Percentiles rank a stretch among this genome's conserved stretches.
phyloP scores from a whole-genome alignment of 2,888 invertebrate genomes.

The Microplitis manilae region DNA sequence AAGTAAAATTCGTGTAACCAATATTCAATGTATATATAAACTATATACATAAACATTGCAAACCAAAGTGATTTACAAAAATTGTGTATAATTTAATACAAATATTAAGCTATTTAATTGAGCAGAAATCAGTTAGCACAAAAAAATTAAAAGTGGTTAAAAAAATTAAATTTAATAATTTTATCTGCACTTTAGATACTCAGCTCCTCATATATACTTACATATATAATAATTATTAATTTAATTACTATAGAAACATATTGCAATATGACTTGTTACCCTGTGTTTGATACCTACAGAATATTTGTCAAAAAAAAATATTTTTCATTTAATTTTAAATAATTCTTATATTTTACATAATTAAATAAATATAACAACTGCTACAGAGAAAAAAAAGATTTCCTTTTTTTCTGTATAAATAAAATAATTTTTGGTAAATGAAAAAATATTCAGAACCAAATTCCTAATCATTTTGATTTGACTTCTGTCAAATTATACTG shows the following conservation, averaged over 20 bases:
- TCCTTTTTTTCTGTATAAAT: too few relatives aligned
- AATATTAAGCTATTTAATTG: neutral
- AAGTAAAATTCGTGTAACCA: too few relatives aligned
- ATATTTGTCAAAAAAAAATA: conserved; percentile 53
- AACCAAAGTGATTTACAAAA: too few relatives aligned
- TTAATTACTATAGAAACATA: conserved; percentile 59
- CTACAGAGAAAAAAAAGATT: too few relatives aligned
- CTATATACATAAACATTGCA: too few relatives aligned
- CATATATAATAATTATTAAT: conserved; percentile 50
- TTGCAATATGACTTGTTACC: conserved; percentile 67
- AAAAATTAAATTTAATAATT: conserved; percentile 23
- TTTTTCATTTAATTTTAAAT: neutral
- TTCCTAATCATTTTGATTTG: too few relatives aligned
- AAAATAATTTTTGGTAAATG: too few relatives aligned
- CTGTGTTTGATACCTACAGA: conserved; percentile 64
- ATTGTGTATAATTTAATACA: neutral
- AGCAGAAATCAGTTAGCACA: neutral
- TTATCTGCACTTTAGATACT: neutral
- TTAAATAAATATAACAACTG: conserved; percentile 7
- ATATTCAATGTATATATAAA: too few relatives aligned
- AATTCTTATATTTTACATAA: conserved; percentile 6
- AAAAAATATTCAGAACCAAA: too few relatives aligned
- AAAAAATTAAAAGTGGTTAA: neutral
- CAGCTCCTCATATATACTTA: conserved; percentile 27
- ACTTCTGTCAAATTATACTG: too few relatives aligned